Conservation (phyloP, 2,888 invertebrate species). For the Disparrhopalites patrizii region DNA sequence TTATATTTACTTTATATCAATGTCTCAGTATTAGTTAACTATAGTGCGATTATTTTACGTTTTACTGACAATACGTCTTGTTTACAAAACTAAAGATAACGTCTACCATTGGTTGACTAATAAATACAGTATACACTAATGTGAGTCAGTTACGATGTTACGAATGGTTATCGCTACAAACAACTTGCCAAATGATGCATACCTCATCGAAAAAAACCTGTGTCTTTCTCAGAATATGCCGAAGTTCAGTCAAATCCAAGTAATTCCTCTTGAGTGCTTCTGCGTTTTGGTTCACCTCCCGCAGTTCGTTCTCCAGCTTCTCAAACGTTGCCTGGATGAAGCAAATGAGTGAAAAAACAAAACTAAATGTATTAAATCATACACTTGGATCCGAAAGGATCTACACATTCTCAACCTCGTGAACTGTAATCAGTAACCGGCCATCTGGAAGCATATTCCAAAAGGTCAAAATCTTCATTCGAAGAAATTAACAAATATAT, state of each 20-base stretch:
- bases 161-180: background rate
- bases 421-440: too few relatives aligned
- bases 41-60: too few relatives aligned
- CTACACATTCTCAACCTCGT: background rate
- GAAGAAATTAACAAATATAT: too few relatives aligned
- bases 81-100: too few relatives aligned
- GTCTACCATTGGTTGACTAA: too few relatives aligned
- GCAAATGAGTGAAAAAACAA: background rate
- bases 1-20: too few relatives aligned
- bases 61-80: too few relatives aligned
- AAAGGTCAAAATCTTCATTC: too few relatives aligned
- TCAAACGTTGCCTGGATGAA: constrained; percentile 82
- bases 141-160: too few relatives aligned
- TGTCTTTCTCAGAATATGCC: constrained; percentile 93
- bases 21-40: too few relatives aligned
- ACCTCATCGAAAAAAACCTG: constrained; percentile 99
- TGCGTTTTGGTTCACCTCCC: constrained; percentile 98
- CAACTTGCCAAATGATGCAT: constrained; percentile 53
- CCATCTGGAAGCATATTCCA: too few relatives aligned
- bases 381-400: background rate
- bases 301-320: constrained; percentile 92
- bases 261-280: constrained; percentile 94
- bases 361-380: background rate
- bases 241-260: constrained; percentile 91
- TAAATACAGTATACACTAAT: too few relatives aligned